Evolutionary conservation across 2,113 vertebrate genomes (phyloP).

Genomic region (Limnothrissa miodon): DNA sequence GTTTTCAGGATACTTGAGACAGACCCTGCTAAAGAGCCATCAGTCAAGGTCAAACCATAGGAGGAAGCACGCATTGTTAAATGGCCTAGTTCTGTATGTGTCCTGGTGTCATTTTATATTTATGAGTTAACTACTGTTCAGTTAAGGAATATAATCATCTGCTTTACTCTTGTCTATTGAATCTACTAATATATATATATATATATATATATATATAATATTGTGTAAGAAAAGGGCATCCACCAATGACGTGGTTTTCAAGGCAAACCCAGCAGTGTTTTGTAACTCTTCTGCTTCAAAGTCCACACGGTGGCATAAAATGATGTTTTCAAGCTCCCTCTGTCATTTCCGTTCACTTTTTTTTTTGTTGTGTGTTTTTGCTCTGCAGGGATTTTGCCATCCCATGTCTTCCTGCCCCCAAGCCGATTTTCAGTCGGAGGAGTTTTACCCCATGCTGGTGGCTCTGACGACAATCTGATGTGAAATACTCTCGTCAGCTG

Average conservation of each 20-base stretch:
- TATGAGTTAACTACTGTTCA: no score
- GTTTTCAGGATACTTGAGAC: background rate
- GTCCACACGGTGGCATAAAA: background rate
- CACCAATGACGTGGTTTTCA: background rate
- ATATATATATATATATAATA: no score
- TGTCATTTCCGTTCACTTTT: background rate
- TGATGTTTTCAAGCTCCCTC: background rate
- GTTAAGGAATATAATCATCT: background rate
- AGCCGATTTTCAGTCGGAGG: background rate
- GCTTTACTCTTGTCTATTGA: background rate
- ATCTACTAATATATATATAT: no score
- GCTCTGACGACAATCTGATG: constrained; percentile 17
- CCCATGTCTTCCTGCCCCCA: background rate
- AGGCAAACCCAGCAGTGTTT: background rate
- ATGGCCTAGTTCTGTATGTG: background rate
- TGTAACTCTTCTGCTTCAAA: background rate
- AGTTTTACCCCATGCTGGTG: constrained; percentile 13
- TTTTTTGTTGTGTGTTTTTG: background rate
- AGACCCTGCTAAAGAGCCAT: background rate
- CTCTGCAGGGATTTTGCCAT: constrained; percentile 14
- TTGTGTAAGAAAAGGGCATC: background rate
- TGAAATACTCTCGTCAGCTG: background rate
- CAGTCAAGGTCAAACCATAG: background rate
- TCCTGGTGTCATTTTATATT: no score
- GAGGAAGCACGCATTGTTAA: background rate